These are phyloP conservation scores for Pagrus major DNA, from an alignment of 2,113 vertebrate genomes.

Conservation along the genomic window DNA sequence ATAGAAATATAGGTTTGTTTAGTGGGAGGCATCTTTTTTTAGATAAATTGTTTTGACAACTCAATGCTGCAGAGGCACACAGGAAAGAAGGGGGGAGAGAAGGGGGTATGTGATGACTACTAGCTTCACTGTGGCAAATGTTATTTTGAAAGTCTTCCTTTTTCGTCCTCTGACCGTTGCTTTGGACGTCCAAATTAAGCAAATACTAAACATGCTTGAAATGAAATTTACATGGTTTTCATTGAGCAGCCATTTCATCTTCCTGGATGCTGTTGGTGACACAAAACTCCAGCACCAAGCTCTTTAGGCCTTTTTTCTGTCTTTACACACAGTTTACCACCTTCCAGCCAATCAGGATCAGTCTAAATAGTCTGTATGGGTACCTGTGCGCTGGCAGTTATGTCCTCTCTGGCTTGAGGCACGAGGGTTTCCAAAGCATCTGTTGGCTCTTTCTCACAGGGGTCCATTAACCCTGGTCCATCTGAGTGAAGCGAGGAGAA, in stretches of 20 bases:
- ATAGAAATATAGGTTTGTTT: not conserved
- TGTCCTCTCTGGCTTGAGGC: constrained; percentile 84
- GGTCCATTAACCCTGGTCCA: constrained; percentile 87
- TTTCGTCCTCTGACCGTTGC: not conserved
- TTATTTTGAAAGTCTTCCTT: not conserved
- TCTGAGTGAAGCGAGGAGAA: constrained; percentile 71
- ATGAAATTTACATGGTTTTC: not conserved
- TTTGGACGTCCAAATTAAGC: not conserved
- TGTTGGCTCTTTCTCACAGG: constrained; percentile 85
- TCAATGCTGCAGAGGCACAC: not conserved
- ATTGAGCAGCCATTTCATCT: not conserved
- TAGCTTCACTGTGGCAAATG: not conserved
- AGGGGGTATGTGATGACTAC: not conserved
- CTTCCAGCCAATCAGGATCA: not conserved
- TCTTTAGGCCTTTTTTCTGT: not conserved
- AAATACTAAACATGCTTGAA: not conserved
- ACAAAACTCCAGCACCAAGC: not conserved
- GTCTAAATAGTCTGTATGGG: not conserved
- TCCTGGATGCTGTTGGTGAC: not conserved
- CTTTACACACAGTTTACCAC: not conserved
- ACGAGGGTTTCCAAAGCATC: constrained; percentile 81
- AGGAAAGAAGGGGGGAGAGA: not conserved
- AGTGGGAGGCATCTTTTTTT: not conserved
- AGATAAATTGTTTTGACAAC: not conserved
- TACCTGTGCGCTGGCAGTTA: constrained; percentile 86